Conservation (phyloP, 92 coral and sea anemone species). For the Palythoa heliodiscus region DNA sequence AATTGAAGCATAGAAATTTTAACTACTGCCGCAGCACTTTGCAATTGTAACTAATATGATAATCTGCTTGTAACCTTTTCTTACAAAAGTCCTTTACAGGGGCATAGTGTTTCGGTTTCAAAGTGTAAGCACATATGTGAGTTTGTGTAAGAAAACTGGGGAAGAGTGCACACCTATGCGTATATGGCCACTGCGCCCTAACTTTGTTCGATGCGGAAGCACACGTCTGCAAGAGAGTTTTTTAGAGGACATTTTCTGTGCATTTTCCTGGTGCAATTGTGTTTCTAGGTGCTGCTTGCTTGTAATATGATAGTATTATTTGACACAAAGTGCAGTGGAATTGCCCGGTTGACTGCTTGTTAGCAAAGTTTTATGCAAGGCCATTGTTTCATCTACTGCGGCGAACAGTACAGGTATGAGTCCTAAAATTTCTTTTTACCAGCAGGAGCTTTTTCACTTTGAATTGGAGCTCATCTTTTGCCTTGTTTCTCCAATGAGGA, state of each 20-base stretch:
- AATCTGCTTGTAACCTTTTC: slow-evolving; percentile 5
- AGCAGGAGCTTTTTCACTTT: slow-evolving; percentile 25
- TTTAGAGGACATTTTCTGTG: slow-evolving; percentile 19
- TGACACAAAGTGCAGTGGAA: slow-evolving; percentile 27
- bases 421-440: slow-evolving; percentile 22
- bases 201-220: slow-evolving; percentile 17
- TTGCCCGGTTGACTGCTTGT: slow-evolving; percentile 22
- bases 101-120: slow-evolving; percentile 9
- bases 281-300: slow-evolving; percentile 22
- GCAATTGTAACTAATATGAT: background rate
- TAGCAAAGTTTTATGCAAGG: slow-evolving; percentile 27
- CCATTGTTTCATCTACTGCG: slow-evolving; percentile 14
- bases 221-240: slow-evolving; percentile 26
- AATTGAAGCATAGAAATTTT: background rate
- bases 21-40: background rate
- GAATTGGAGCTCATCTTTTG: slow-evolving; percentile 16
- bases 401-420: slow-evolving; percentile 16
- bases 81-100: slow-evolving; percentile 15
- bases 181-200: no score
- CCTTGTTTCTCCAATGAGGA: slow-evolving; percentile 3
- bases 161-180: background rate
- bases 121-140: slow-evolving; percentile 23
- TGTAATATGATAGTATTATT: slow-evolving; percentile 12
- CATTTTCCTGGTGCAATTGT: slow-evolving; percentile 21
- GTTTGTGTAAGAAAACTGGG: background rate